Percentiles rank a stretch among this genome's conserved stretches.
Conservation (phyloP, 2,797 vertebrate species). For the Poeciliopsis infans region DNA sequence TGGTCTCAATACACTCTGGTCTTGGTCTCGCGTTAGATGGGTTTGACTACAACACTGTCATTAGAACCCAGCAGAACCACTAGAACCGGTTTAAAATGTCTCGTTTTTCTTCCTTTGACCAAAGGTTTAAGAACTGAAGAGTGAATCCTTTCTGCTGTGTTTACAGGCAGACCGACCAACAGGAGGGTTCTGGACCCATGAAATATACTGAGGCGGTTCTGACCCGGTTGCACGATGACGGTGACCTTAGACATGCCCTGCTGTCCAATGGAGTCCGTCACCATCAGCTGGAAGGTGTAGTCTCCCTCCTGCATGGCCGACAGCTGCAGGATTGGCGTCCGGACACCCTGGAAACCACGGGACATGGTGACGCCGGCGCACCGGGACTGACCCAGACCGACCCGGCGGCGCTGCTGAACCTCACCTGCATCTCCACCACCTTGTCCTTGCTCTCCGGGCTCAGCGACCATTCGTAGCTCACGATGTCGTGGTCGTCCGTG, state of each 20-base stretch:
- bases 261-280: conserved; percentile 93
- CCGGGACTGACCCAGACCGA: background rate
- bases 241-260: conserved; percentile 94
- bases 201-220: background rate
- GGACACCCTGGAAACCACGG: conserved; percentile 84
- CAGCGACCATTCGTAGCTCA: conserved; percentile 97
- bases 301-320: conserved; percentile 98
- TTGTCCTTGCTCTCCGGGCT: conserved; percentile 96
- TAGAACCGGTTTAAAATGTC: no score
- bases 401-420: background rate
- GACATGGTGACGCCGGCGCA: background rate
- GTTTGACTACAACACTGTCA: background rate
- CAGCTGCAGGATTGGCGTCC: conserved; percentile 91
- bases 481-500: conserved; percentile 92
- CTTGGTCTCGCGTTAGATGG: no score
- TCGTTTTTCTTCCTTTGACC: background rate
- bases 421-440: conserved; percentile 98
- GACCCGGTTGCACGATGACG: conserved; percentile 96
- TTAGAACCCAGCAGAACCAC: background rate
- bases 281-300: conserved; percentile 96
- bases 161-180: background rate
- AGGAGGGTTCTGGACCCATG: background rate
- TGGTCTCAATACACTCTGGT: no score
- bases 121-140: background rate
- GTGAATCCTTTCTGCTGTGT: background rate